Evolutionary conservation across 2,888 invertebrate species (phyloP).

Genomic region (Caenorhabditis plicata): DNA sequence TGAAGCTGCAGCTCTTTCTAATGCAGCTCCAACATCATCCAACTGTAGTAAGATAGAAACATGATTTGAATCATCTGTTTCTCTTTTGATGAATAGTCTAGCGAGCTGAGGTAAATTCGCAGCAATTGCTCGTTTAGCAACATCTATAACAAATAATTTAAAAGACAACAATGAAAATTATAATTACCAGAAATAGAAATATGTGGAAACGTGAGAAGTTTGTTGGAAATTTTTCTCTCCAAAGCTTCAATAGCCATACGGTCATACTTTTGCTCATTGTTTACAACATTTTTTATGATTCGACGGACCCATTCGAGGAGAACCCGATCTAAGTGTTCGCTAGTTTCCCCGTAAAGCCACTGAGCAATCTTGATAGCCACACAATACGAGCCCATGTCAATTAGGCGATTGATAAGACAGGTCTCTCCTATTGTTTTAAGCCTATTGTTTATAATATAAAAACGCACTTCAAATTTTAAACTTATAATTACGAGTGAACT

Average conservation of each 20-base stretch:
- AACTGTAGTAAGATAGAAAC: conserved; percentile 44
- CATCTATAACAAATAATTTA: conserved; percentile 24
- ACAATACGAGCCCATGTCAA: conserved; percentile 42
- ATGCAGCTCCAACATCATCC: conserved; percentile 42
- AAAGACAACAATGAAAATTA: conserved; percentile 1
- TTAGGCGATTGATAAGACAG: conserved; percentile 37
- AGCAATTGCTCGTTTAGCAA: conserved; percentile 40
- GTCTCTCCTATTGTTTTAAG: conserved; percentile 21
- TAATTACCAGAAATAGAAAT: conserved; percentile 42
- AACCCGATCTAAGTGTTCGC: conserved; percentile 40
- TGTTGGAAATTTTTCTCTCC: conserved; percentile 38
- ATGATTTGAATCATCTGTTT: conserved; percentile 47
- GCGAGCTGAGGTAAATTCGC: conserved; percentile 43
- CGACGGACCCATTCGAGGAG: conserved; percentile 46
- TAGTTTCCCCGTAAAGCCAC: conserved; percentile 37
- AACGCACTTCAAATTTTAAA: neutral
- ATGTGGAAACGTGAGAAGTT: conserved; percentile 42
- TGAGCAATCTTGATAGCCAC: conserved; percentile 37
- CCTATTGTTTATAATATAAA: neutral
- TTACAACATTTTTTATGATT: conserved; percentile 26
- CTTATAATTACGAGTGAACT: neutral
- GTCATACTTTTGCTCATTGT: conserved; percentile 18
- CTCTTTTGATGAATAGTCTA: conserved; percentile 39
- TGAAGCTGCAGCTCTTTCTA: conserved; percentile 38
- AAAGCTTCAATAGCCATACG: conserved; percentile 28